Evolutionary conservation across 2,113 vertebrate genomes (phyloP).

Genomic region (Atlantisia rogersi): DNA sequence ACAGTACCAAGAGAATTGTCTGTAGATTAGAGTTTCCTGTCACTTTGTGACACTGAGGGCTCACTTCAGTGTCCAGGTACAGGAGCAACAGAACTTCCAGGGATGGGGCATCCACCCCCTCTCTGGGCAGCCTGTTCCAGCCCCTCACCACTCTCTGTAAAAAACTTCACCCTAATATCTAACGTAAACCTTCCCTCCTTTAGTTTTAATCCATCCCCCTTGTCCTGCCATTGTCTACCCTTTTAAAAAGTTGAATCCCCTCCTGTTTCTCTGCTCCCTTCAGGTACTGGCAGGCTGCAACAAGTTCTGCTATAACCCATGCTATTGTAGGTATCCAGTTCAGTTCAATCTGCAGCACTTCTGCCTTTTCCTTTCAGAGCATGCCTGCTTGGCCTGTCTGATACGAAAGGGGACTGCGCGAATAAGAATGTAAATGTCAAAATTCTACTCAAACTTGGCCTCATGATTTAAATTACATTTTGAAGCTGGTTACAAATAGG

Average conservation of each 20-base stretch:
- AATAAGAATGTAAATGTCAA: not conserved
- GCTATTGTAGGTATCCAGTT: not conserved
- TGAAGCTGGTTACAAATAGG: not conserved
- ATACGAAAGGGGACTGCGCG: not conserved
- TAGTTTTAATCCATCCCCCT: no score
- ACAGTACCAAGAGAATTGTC: not conserved
- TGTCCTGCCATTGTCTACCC: no score
- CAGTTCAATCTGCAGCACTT: not conserved
- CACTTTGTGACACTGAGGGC: not conserved
- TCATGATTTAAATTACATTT: not conserved
- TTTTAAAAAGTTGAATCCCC: no score
- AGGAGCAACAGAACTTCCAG: not conserved
- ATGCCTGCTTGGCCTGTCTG: not conserved
- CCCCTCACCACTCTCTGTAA: no score
- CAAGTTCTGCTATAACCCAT: not conserved
- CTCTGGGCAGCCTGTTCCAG: no score
- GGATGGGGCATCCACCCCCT: no score
- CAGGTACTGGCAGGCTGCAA: no score
- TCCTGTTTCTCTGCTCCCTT: no score
- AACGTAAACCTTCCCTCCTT: no score
- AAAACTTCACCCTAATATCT: no score
- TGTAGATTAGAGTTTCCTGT: not conserved
- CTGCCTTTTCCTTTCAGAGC: not conserved
- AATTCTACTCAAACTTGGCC: not conserved
- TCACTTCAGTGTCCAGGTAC: not conserved